Evolutionary conservation across 2,888 invertebrate species (phyloP).

Genomic region (Zele albiditarsus): DNA sequence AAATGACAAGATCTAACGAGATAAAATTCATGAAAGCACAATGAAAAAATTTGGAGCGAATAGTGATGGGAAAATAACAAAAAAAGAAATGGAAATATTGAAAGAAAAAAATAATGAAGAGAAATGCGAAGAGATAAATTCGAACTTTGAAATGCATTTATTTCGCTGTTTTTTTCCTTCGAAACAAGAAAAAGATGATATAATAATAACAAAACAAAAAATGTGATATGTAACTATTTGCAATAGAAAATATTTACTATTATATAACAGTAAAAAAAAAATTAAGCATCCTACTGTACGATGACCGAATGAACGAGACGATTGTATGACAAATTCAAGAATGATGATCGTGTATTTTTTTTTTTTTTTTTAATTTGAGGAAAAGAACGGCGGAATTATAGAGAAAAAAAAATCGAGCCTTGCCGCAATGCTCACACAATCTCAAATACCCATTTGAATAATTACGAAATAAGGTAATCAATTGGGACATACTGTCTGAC

Average conservation of each 20-base stretch:
- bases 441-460: background rate
- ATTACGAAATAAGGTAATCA: background rate
- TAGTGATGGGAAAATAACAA: background rate
- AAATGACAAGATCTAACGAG: background rate
- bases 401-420: background rate
- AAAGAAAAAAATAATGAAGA: constrained; percentile 25
- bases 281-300: constrained; percentile 41
- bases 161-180: constrained; percentile 22
- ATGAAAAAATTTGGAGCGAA: too few species aligned
- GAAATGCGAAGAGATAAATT: constrained; percentile 9
- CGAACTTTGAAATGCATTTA: constrained; percentile 19
- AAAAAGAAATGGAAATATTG: background rate
- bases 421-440: constrained; percentile 31
- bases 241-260: constrained; percentile 67
- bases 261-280: constrained; percentile 10
- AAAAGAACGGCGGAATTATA: constrained; percentile 30
- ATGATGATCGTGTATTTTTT: constrained; percentile 12
- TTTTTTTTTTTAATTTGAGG: constrained; percentile 42
- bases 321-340: constrained; percentile 40
- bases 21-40: background rate
- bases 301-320: constrained; percentile 45
- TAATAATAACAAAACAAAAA: constrained; percentile 46
- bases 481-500: constrained; percentile 6
- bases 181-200: background rate
- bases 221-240: constrained; percentile 69